Evolutionary conservation across 2,113 vertebrate species (phyloP).

Genomic region (Hydropotes inermis): DNA sequence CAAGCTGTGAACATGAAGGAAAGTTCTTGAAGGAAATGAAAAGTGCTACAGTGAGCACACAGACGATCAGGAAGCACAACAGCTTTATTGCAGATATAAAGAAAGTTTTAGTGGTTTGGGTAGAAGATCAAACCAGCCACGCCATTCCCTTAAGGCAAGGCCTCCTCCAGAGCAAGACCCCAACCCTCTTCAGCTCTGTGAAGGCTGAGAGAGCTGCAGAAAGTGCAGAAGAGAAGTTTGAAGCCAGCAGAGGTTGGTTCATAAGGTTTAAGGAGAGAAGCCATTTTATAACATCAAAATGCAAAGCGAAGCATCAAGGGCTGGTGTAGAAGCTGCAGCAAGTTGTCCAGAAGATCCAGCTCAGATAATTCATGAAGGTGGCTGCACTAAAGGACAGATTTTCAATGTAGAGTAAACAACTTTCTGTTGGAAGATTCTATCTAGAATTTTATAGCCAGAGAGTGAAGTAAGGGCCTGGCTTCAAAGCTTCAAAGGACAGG

Average conservation of each 20-base stretch:
- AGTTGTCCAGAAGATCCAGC: neutral
- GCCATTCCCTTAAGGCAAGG: neutral
- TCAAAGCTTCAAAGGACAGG: neutral
- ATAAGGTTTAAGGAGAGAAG: neutral
- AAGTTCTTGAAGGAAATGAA: neutral
- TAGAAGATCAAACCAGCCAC: neutral
- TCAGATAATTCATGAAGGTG: too few species aligned
- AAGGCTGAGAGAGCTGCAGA: neutral
- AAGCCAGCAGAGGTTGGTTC: neutral
- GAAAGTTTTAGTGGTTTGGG: neutral
- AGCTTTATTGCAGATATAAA: neutral
- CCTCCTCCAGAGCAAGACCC: neutral
- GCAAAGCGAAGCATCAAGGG: neutral
- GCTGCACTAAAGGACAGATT: neutral
- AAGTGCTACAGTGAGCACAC: neutral
- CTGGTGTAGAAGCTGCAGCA: neutral
- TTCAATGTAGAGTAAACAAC: neutral
- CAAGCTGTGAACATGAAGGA: neutral
- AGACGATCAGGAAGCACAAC: neutral
- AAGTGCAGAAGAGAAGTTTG: neutral
- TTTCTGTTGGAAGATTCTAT: neutral
- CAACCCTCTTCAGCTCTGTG: neutral
- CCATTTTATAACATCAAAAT: neutral
- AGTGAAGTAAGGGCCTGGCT: neutral
- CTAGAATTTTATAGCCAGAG: neutral